phyloP scores from a whole-genome alignment of 1,140 invertebrate species.

The Limonius californicus region DNA sequence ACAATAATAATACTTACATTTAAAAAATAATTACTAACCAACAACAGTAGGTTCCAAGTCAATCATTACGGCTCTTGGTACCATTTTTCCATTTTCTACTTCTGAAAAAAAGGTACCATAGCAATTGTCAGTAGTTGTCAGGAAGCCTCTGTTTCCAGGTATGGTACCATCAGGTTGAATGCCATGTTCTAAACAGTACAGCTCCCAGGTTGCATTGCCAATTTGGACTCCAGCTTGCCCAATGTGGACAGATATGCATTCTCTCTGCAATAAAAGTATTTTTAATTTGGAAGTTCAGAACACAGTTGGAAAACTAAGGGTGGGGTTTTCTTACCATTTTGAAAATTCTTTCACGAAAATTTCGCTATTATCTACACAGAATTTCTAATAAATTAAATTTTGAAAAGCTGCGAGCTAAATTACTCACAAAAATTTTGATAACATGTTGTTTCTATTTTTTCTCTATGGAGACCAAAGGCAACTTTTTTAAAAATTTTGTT shows the following conservation, averaged over 20 bases:
- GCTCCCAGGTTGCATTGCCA: constrained; percentile 75
- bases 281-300: neutral
- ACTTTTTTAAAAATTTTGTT: too few relatives aligned
- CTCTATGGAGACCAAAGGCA: too few relatives aligned
- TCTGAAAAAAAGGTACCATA: constrained; percentile 58
- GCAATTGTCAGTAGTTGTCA: constrained; percentile 48
- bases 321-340: too few relatives aligned
- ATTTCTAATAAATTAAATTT: too few relatives aligned
- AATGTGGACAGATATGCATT: constrained; percentile 78
- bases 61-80: constrained; percentile 73
- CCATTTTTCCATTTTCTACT: constrained; percentile 66
- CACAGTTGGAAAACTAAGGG: neutral
- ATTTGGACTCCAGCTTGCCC: constrained; percentile 87
- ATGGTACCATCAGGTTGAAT: constrained; percentile 67
- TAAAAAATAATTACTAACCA: too few relatives aligned
- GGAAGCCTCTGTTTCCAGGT: constrained; percentile 44
- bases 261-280: constrained; percentile 48
- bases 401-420: too few relatives aligned
- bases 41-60: constrained; percentile 75
- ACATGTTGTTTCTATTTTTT: too few relatives aligned
- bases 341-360: too few relatives aligned
- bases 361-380: too few relatives aligned
- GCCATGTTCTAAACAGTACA: constrained; percentile 82
- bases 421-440: too few relatives aligned
- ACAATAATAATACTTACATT: too few relatives aligned